Percentiles rank a stretch among this genome's conserved stretches.
phyloP scores from a whole-genome alignment of 2,113 vertebrate species.

The Corythornis cristatus region DNA sequence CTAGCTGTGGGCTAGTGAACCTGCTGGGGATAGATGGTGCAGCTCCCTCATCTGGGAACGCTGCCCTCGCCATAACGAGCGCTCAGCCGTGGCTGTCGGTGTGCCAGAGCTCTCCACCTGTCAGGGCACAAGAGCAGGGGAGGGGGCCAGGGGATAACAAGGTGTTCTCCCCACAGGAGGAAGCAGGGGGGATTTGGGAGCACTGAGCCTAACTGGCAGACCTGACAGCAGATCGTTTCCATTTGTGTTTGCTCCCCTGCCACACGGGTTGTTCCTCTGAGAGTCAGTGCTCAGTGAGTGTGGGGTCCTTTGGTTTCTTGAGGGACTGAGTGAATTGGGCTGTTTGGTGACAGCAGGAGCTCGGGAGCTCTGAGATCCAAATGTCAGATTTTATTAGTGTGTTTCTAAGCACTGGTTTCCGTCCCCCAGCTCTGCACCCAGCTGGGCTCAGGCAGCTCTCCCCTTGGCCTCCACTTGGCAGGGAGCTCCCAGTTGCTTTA shows the following conservation, averaged over 20 bases:
- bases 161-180: neutral
- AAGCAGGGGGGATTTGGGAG: neutral
- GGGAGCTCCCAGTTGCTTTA: neutral
- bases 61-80: slow-evolving; percentile 42
- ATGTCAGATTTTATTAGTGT: neutral
- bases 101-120: slow-evolving; percentile 49
- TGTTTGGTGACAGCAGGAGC: neutral
- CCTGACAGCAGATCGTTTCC: neutral
- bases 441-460: neutral
- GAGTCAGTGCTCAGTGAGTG: neutral
- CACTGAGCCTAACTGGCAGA: neutral
- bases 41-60: slow-evolving; percentile 15
- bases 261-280: neutral
- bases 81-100: neutral
- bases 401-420: neutral
- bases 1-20: slow-evolving; percentile 2
- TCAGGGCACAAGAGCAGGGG: neutral
- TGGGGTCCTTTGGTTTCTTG: rapidly evolving
- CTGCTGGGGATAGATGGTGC: neutral
- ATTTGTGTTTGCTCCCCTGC: neutral
- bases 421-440: neutral
- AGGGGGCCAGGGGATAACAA: neutral
- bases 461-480: rapidly evolving
- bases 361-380: neutral
- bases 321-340: neutral